Evolutionary conservation across 2,888 invertebrate genomes (phyloP), one percentile per base, ranked within the genome.

Genomic region (Aporophyla nigra): DNA sequence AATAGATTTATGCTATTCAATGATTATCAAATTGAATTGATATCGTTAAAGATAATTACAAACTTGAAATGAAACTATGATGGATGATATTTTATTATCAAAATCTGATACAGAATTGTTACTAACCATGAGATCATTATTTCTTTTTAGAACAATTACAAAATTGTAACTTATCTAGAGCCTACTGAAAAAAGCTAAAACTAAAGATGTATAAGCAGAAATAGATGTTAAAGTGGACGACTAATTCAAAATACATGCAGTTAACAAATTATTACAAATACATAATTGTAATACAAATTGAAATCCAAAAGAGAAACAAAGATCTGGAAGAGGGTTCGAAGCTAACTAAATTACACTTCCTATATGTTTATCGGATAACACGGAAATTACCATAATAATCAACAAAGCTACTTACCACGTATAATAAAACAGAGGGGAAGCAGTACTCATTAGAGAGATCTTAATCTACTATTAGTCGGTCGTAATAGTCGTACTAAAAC

Each of bases 391-490:
- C 73, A 70, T 81, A 80, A 78, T 81, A 59, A 71, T 71, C 59
- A 72, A 69, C 74, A 59, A 71, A 56, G 66, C 61, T 67, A 61
- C 54, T 68, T 62, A 69, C 71, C 62, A 70, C 71, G 75, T 75
- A 51, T 58, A 86, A 77, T 86, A 80, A 74, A 82, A 62, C 24
- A 27, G 66, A 43, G 74, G 85, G 76, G 65, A 73, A 49, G 19
- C 53, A 70, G 46, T 12, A 43, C 61, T 86, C 86, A 73, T 88
- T 86, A 78, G 59, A 33, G 51, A 76, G 84, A 84, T 88, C 71
- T 51, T 78, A 87, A 86, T 86, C 85, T 81, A 65, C 71, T 75
- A 77, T 81, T 84, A 86, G 73, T 72, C 54, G 46, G 58, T 68
- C 65, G 77, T 84, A 78, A 80, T 56, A 69, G 54, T 63, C 5